Evolutionary conservation across 1,140 invertebrate genomes (phyloP), one percentile per base, ranked within the genome.

Genomic region (Nebria ingens): DNA sequence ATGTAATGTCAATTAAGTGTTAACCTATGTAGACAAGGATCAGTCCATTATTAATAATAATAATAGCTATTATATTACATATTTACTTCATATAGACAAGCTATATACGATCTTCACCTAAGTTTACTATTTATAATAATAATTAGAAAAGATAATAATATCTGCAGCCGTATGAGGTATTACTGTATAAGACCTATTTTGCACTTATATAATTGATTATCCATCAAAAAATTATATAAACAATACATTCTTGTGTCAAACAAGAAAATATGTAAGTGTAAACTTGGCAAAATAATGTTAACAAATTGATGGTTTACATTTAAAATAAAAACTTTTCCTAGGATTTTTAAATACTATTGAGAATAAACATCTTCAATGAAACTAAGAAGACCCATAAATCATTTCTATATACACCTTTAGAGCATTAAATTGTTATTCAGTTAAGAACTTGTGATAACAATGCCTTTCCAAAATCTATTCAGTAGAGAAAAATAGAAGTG

Each of bases 401-500:
- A 4, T 6, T 45, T 17, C 4, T 17, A 9, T 34, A 17, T 12
- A 17, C 40, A 11, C 40, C 6, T 45, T 17, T 12, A 12, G 9
- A 12, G 15, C 40, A 4, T 11, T 45, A 12, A 9, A 45, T 45
- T 17, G 40, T 45, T 45, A 17, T 45, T 45, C 15, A 17, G 4
- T 45, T 12, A 4, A 45, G 15, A 11, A 4, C 4, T 4, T 12
- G 40, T 45, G 40, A 45, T 45, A 45, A 45, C 25, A 45, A 45
- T 45, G 40, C 40, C 40, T 45, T 45, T 17, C 50, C 21, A 51
- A 15, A 21, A 51, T 20, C 11, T 51, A 21, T 51, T 21, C 21
- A 51, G 21, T 15, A 22, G 50, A 51, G 52, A 63, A 51, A 56
- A 59, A 42, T 40, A 65, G 29, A 45, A 56, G 19, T 25, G 57